Evolutionary conservation across 2,113 vertebrate species (phyloP).

Genomic region (Solenodon paradoxus): DNA sequence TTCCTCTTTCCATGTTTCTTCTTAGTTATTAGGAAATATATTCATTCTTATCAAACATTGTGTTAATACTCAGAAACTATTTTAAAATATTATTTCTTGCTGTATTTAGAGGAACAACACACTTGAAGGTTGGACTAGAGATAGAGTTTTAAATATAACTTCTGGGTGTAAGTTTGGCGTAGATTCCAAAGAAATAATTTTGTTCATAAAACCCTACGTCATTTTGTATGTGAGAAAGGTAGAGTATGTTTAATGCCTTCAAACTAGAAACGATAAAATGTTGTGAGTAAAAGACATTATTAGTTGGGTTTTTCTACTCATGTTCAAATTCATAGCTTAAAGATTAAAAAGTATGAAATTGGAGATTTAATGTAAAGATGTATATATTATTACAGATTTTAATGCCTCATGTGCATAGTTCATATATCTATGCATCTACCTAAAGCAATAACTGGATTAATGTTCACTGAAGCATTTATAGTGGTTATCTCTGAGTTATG

Average conservation of each 20-base stretch:
- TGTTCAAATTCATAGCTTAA: constrained; percentile 5
- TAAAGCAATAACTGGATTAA: not conserved
- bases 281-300: constrained; percentile 10
- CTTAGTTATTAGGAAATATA: constrained; percentile 11
- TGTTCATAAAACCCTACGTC: not conserved
- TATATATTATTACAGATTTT: not conserved
- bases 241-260: not conserved
- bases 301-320: not conserved
- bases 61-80: not conserved
- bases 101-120: not conserved
- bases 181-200: not conserved
- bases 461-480: not conserved
- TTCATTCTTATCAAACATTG: not conserved
- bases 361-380: not conserved
- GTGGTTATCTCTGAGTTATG: not conserved
- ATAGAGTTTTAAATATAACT: not conserved
- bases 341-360: not conserved
- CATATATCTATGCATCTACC: not conserved
- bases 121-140: not conserved
- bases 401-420: not conserved
- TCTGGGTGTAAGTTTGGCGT: not conserved
- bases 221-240: not conserved
- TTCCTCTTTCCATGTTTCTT: not conserved
- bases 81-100: not conserved
- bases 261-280: not conserved